phyloP scores from a whole-genome alignment of 2,113 vertebrate species.

The Podarcis cretensis region DNA sequence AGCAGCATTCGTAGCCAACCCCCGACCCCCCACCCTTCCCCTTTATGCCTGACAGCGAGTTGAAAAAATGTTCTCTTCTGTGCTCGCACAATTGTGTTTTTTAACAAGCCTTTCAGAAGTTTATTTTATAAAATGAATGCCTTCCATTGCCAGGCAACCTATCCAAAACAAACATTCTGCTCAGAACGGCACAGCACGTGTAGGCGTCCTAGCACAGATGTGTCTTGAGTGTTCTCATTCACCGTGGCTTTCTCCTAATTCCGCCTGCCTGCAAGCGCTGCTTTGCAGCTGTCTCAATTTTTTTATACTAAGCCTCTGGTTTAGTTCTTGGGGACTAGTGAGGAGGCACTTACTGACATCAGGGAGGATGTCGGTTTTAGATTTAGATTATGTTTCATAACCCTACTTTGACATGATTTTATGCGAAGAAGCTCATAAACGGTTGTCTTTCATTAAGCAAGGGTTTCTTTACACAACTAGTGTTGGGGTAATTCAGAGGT shows the following conservation, averaged over 20 bases:
- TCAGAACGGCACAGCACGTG: fast-evolving
- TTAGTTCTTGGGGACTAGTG: background rate
- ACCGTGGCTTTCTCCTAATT: background rate
- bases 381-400: background rate
- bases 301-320: background rate
- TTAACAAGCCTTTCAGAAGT: slow-evolving; percentile 21
- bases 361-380: fast-evolving
- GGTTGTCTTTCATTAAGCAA: slow-evolving; percentile 10
- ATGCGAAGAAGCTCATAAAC: too few relatives aligned
- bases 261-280: background rate
- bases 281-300: slow-evolving; percentile 1
- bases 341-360: fast-evolving
- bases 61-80: slow-evolving; percentile 6
- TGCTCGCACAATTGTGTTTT: slow-evolving; percentile 14
- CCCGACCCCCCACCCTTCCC: background rate
- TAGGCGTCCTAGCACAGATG: slow-evolving; percentile 6
- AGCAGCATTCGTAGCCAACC: background rate
- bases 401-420: too few relatives aligned
- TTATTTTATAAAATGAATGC: slow-evolving; percentile 30
- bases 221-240: background rate
- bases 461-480: background rate
- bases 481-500: background rate
- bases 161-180: slow-evolving; percentile 10
- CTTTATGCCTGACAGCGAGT: background rate
- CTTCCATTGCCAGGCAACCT: background rate